Conservation (phyloP, 2,888 invertebrate genomes). For the Arctia plantaginis region DNA sequence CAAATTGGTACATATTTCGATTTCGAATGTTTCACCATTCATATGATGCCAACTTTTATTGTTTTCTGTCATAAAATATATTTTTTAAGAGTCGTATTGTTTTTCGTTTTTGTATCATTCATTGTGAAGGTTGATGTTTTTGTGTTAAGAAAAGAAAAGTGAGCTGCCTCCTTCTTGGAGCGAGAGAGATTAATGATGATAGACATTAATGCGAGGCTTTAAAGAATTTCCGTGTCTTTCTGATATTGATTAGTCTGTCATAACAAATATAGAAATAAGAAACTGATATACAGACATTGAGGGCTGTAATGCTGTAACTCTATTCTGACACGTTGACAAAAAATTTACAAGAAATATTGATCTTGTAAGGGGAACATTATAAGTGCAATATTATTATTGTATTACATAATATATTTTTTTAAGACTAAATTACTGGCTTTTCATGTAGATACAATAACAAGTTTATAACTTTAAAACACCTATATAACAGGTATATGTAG, state of each 20-base stretch:
- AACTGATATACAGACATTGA: background rate
- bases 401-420: too few relatives aligned
- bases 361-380: background rate
- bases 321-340: background rate
- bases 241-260: background rate
- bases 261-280: background rate
- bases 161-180: background rate
- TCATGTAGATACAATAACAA: too few relatives aligned
- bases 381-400: too few relatives aligned
- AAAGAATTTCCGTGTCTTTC: background rate
- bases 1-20: conserved; percentile 56
- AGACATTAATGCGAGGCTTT: background rate
- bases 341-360: background rate
- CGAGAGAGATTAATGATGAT: background rate
- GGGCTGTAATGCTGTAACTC: background rate
- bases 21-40: conserved; percentile 58
- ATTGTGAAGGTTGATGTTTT: conserved; percentile 15
- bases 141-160: background rate
- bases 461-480: too few relatives aligned
- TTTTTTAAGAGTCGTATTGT: conserved; percentile 31
- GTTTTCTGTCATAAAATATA: conserved; percentile 42
- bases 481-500: too few relatives aligned
- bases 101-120: conserved; percentile 28
- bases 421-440: too few relatives aligned
- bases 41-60: conserved; percentile 50